phyloP scores from a whole-genome alignment of 2,113 vertebrate genomes.

The Indri indri region DNA sequence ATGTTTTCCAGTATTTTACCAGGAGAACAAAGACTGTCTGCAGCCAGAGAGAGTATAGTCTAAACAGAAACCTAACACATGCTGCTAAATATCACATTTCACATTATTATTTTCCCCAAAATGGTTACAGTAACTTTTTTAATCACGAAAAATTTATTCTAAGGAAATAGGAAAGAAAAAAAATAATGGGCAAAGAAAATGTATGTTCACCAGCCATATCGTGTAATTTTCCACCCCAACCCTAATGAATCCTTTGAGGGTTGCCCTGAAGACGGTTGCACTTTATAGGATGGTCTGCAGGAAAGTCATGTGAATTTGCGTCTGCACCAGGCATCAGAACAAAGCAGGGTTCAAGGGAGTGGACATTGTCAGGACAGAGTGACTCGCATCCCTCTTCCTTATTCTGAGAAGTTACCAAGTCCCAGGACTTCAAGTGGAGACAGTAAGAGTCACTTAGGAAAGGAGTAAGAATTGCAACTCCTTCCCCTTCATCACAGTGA shows the following conservation, averaged over 20 bases:
- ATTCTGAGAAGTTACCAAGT: background rate
- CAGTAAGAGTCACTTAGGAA: background rate
- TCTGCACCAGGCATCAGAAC: background rate
- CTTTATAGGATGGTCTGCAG: rapidly evolving
- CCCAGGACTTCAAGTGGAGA: background rate
- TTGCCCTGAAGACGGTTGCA: background rate
- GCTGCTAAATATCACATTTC: background rate
- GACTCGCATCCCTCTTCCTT: background rate
- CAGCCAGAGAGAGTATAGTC: background rate
- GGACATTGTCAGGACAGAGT: background rate
- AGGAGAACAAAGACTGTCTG: constrained; percentile 29
- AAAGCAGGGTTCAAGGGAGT: too few relatives aligned
- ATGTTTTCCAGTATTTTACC: background rate
- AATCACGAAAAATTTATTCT: constrained; percentile 33
- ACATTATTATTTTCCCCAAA: background rate
- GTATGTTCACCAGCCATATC: background rate
- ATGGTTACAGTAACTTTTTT: background rate
- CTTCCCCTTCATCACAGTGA: background rate
- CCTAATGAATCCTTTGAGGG: background rate
- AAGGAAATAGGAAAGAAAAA: constrained; percentile 33
- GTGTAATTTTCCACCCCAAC: background rate
- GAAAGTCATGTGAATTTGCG: rapidly evolving
- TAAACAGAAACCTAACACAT: constrained; percentile 8
- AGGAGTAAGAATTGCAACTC: too few relatives aligned
- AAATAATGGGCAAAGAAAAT: background rate